A percentile compares a stretch with the other conserved stretches of the same genome.
phyloP scores from a whole-genome alignment of 1,140 invertebrate species.

The Stegodyphus dumicola region DNA sequence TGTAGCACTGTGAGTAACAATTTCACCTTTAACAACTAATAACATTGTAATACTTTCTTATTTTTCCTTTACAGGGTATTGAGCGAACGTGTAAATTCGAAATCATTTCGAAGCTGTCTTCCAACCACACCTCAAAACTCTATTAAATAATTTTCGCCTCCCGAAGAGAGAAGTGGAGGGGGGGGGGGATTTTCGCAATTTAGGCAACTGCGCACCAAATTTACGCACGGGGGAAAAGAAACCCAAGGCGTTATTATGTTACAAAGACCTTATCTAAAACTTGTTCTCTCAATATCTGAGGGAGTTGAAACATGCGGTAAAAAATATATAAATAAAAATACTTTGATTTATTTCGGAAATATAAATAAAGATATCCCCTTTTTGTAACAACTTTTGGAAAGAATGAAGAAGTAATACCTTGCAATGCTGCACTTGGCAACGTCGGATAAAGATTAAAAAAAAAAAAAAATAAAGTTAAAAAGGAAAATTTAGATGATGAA shows the following conservation, averaged over 20 bases:
- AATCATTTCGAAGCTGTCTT: conserved; percentile 5
- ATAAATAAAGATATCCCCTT: conserved; percentile 37
- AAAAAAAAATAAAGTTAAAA: not conserved
- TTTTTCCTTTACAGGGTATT: conserved; percentile 21
- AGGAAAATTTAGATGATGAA: not conserved
- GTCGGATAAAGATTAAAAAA: not conserved
- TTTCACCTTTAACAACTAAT: conserved; percentile 19
- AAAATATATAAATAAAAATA: not conserved
- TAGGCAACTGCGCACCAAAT: not conserved
- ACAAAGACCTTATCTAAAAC: conserved; percentile 27
- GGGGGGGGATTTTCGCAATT: not conserved
- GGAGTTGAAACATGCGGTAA: not conserved
- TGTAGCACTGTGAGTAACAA: too few relatives aligned
- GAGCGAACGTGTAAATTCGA: conserved; percentile 7
- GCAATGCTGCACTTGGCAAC: too few relatives aligned
- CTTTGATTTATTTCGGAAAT: conserved; percentile 51
- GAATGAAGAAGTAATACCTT: too few relatives aligned
- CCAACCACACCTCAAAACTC: conserved; percentile 37
- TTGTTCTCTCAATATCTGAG: not conserved
- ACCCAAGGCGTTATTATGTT: conserved; percentile 53
- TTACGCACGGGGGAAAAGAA: not conserved
- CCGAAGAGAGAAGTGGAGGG: not conserved
- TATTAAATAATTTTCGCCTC: conserved; percentile 53
- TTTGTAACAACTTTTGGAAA: not conserved
- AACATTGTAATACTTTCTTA: conserved; percentile 49